phyloP scores from a whole-genome alignment of 2,113 vertebrate species.

The Acrocephalus kingi region DNA sequence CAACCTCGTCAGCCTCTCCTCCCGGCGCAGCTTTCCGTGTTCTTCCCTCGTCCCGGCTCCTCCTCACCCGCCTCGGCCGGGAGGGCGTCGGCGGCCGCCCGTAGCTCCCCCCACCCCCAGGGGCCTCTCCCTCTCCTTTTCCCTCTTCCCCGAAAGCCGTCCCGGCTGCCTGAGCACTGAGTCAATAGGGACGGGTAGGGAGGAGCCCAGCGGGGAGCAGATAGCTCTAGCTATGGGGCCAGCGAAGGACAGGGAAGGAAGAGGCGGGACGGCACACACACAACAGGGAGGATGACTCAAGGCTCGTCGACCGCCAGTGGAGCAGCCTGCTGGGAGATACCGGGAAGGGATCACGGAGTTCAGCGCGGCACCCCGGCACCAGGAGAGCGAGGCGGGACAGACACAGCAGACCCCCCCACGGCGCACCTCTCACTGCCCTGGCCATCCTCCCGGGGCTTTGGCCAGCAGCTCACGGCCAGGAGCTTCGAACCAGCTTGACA shows the following conservation, averaged over 20 bases:
- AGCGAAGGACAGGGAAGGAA: background rate
- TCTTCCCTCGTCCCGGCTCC: background rate
- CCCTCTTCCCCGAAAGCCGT: background rate
- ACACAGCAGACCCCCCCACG: background rate
- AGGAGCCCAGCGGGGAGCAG: background rate
- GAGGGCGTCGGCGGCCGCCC: background rate
- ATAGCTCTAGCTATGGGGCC: background rate
- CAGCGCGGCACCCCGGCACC: background rate
- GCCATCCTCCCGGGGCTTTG: background rate
- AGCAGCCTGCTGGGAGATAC: background rate
- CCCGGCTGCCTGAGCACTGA: constrained; percentile 24
- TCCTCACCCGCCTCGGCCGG: background rate
- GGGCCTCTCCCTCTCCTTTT: background rate
- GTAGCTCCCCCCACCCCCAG: background rate
- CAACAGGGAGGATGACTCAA: background rate
- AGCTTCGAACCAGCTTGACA: background rate
- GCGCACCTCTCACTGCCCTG: background rate
- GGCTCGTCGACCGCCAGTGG: background rate
- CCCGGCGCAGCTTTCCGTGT: background rate
- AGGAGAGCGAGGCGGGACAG: background rate
- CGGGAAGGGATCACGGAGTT: background rate
- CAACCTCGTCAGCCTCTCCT: background rate
- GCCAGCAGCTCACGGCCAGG: background rate
- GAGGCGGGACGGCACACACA: background rate
- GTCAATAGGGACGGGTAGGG: background rate